A percentile compares a stretch with the other conserved stretches of the same genome.
Conservation (phyloP, 2,797 vertebrate genomes). For the Merluccius polli region DNA sequence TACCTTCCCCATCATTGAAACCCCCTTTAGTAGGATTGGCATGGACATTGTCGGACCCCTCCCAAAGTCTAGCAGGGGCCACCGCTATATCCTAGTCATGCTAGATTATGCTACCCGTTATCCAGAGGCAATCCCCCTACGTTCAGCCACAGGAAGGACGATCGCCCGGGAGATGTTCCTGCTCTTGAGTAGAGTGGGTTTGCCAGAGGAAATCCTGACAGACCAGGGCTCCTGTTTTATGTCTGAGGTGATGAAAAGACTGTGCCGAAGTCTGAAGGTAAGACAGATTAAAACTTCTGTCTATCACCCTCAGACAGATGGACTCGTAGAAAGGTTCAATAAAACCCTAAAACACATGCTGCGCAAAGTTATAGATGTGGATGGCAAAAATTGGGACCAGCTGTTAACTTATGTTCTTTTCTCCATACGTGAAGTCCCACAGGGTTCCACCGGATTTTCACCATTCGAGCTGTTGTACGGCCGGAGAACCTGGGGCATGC, state of each 20-base stretch:
- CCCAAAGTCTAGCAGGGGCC: neutral
- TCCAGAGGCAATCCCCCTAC: neutral
- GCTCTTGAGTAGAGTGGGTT: neutral
- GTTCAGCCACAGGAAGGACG: neutral
- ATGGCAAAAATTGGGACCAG: neutral
- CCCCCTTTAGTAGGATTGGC: neutral
- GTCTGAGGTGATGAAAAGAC: too few relatives aligned
- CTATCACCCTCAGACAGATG: too few relatives aligned
- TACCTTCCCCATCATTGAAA: neutral
- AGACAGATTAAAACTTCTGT: too few relatives aligned
- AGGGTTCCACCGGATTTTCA: neutral
- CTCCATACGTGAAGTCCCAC: neutral
- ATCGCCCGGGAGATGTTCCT: neutral
- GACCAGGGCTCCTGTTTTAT: constrained; percentile 1
- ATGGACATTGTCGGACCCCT: neutral
- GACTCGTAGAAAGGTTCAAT: too few relatives aligned
- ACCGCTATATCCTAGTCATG: neutral
- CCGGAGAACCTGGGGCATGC: too few relatives aligned
- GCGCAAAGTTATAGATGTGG: neutral
- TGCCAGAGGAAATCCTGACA: neutral
- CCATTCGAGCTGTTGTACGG: too few relatives aligned
- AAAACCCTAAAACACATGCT: too few relatives aligned
- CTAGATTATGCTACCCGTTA: too few relatives aligned
- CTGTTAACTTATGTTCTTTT: neutral
- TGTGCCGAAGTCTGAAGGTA: too few relatives aligned